These are phyloP conservation scores for Cerceris ruficornis DNA, from an alignment of 2,888 invertebrate species.

Conservation along the genomic window DNA sequence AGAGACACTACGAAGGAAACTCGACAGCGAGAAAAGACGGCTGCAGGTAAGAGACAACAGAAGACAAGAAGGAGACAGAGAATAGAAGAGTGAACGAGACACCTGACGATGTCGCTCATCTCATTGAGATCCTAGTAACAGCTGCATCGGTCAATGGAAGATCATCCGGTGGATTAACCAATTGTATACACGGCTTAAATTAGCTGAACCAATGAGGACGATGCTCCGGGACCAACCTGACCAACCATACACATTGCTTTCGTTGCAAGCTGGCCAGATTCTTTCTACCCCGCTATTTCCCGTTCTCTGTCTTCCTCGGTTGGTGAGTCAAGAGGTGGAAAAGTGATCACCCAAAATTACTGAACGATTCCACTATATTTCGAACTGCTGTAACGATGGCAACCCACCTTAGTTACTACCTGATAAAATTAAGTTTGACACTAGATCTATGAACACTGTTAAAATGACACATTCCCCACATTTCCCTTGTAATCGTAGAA, in stretches of 20 bases:
- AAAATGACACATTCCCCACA: too few species aligned
- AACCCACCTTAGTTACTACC: slow-evolving; percentile 42
- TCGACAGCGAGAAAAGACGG: slow-evolving; percentile 14
- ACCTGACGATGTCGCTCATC: slow-evolving; percentile 78
- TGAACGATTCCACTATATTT: slow-evolving; percentile 55
- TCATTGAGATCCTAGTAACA: slow-evolving; percentile 78
- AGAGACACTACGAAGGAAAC: slow-evolving; percentile 26
- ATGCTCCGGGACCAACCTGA: slow-evolving; percentile 17
- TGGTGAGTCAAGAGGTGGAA: slow-evolving; percentile 46
- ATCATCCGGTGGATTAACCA: slow-evolving; percentile 68
- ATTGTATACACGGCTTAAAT: slow-evolving; percentile 73
- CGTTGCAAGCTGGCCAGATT: slow-evolving; percentile 28
- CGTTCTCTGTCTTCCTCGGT: too few species aligned
- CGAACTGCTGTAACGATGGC: slow-evolving; percentile 52
- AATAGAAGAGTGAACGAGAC: slow-evolving; percentile 60
- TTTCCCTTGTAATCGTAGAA: too few species aligned
- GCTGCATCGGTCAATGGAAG: slow-evolving; percentile 77
- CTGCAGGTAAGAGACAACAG: slow-evolving; percentile 35
- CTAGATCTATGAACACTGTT: too few species aligned
- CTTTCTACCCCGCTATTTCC: slow-evolving; percentile 9
- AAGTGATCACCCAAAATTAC: slow-evolving; percentile 59
- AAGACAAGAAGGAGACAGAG: slow-evolving; percentile 12
- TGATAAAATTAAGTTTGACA: slow-evolving; percentile 1
- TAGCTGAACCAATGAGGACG: slow-evolving; percentile 65
- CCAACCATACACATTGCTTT: slow-evolving; percentile 38